These are phyloP conservation scores for Sebastes hubbsi DNA, from an alignment of 2,797 vertebrate species.

Conservation along the genomic window DNA sequence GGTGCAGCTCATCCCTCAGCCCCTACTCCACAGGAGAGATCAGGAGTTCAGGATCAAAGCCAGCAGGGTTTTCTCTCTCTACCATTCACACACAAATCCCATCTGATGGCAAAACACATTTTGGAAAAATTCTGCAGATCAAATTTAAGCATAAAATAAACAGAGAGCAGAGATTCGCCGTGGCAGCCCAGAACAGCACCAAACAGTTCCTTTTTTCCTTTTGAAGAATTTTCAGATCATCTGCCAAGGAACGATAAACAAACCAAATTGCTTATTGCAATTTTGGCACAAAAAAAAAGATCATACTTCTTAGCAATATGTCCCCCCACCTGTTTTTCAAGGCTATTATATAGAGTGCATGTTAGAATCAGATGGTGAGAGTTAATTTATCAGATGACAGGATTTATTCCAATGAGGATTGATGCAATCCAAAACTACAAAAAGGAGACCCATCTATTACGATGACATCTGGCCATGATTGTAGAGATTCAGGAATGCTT, in stretches of 20 bases:
- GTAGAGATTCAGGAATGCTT: not conserved
- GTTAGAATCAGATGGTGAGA: not conserved
- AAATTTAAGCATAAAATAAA: constrained; percentile 4
- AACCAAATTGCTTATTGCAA: not conserved
- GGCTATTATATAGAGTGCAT: not conserved
- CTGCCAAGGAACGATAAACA: not conserved
- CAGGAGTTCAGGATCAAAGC: constrained; percentile 13
- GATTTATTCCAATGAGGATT: not conserved
- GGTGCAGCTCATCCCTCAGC: constrained; percentile 1
- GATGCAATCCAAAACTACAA: not conserved
- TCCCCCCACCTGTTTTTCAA: not conserved
- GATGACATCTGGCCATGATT: not conserved
- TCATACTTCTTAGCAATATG: not conserved
- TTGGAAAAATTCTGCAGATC: not conserved
- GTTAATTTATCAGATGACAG: not conserved
- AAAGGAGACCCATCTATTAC: not conserved
- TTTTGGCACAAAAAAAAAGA: not conserved
- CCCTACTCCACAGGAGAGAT: not conserved
- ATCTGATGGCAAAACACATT: not conserved
- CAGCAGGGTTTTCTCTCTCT: not conserved
- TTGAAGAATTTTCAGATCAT: not conserved
- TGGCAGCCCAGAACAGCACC: not conserved
- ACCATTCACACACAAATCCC: constrained; percentile 10
- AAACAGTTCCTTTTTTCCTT: not conserved
- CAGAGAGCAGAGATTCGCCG: not conserved